Conservation (phyloP, 2,888 invertebrate species). For the Cephus sareptanus region DNA sequence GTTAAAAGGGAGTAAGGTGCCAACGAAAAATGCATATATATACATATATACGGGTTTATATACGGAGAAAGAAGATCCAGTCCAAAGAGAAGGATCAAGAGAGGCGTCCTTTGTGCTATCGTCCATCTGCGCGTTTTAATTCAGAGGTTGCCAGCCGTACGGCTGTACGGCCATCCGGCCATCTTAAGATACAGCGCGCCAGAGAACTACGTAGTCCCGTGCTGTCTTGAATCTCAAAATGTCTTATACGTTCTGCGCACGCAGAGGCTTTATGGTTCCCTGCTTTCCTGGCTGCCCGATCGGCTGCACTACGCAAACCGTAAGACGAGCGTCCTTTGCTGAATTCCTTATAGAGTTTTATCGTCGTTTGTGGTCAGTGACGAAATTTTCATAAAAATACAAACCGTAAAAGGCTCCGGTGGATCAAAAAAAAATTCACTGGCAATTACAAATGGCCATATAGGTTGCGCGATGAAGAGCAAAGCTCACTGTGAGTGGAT, state of each 20-base stretch:
- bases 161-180: background rate
- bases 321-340: background rate
- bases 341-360: background rate
- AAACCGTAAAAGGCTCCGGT: background rate
- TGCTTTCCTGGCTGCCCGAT: background rate
- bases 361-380: too few species aligned
- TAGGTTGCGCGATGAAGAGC: background rate
- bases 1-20: conserved; percentile 5
- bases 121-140: conserved; percentile 41
- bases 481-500: too few species aligned
- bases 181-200: background rate
- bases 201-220: background rate
- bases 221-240: background rate
- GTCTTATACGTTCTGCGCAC: background rate
- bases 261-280: background rate
- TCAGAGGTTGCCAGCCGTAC: conserved; percentile 25
- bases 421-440: background rate
- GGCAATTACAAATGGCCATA: background rate
- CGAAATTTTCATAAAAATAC: background rate
- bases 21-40: background rate
- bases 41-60: background rate
- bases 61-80: background rate
- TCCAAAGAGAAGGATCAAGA: conserved; percentile 1
- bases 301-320: background rate
- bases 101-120: conserved; percentile 34